Evolutionary conservation across 1,140 invertebrate species (phyloP).

Genomic region (Papilio polytes): DNA sequence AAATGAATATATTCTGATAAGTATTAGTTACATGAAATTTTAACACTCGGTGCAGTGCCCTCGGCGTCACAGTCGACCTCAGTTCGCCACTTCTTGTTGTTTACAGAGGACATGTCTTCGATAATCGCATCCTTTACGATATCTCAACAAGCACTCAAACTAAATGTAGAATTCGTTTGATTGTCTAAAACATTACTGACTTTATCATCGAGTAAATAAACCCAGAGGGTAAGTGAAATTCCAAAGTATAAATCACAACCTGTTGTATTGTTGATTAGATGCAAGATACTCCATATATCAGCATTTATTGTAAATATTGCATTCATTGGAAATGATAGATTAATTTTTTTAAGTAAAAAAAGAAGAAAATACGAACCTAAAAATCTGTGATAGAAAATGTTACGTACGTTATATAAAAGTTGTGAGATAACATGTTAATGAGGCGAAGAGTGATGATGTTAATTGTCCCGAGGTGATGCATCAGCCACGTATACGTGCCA

Average conservation of each 20-base stretch:
- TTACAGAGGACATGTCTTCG: not conserved
- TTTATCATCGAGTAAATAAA: conserved; percentile 4
- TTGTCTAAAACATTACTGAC: not conserved
- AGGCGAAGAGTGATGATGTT: not conserved
- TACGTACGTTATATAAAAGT: not conserved
- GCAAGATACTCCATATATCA: not conserved
- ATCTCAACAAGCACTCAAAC: conserved; percentile 12
- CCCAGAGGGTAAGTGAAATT: not conserved
- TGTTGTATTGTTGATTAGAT: not conserved
- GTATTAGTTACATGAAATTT: no score
- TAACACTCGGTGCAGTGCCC: not conserved
- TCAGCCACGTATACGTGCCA: not conserved
- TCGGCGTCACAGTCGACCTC: not conserved
- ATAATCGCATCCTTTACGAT: conserved; percentile 1
- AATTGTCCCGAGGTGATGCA: conserved; percentile 4
- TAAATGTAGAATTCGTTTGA: not conserved
- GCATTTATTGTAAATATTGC: not conserved
- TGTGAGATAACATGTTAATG: not conserved
- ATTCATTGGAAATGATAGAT: not conserved
- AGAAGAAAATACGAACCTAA: no score
- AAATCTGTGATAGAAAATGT: not conserved
- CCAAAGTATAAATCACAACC: not conserved
- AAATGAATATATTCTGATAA: no score
- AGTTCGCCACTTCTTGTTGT: not conserved
- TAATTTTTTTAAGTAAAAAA: no score